These are phyloP conservation scores for Epinotia ramella DNA, from an alignment of 2,888 invertebrate genomes.

Conservation along the genomic window DNA sequence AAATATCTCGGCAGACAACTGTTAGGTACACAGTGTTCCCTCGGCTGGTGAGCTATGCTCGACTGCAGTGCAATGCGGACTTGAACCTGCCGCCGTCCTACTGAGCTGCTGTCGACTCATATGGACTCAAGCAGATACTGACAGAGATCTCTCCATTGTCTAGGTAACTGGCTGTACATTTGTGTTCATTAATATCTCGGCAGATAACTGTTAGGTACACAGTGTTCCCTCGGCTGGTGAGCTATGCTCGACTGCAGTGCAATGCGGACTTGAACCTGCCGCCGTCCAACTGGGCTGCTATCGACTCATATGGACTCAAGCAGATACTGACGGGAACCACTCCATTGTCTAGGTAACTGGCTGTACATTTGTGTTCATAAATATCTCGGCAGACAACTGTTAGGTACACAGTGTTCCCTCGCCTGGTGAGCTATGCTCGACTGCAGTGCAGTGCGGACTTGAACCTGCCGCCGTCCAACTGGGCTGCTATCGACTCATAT, in stretches of 20 bases:
- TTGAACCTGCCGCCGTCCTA: no score
- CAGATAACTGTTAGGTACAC: conserved; percentile 81
- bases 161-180: no score
- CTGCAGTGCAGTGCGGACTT: conserved; percentile 95
- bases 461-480: conserved; percentile 95
- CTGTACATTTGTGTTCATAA: no score
- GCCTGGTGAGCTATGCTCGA: conserved; percentile 91
- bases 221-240: conserved; percentile 90
- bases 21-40: no score
- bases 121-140: no score
- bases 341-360: conserved; percentile 89
- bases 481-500: conserved; percentile 93
- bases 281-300: conserved; percentile 95
- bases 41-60: no score
- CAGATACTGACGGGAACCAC: conserved; percentile 90
- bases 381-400: no score
- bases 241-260: conserved; percentile 91
- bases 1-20: no score
- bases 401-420: conserved; percentile 89
- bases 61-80: no score
- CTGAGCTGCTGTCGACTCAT: no score
- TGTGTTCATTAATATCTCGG: no score
- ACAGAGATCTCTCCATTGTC: no score
- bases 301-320: conserved; percentile 92
- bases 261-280: conserved; percentile 96